Conservation (phyloP, 2,113 vertebrate genomes). For the Lanius collurio region DNA sequence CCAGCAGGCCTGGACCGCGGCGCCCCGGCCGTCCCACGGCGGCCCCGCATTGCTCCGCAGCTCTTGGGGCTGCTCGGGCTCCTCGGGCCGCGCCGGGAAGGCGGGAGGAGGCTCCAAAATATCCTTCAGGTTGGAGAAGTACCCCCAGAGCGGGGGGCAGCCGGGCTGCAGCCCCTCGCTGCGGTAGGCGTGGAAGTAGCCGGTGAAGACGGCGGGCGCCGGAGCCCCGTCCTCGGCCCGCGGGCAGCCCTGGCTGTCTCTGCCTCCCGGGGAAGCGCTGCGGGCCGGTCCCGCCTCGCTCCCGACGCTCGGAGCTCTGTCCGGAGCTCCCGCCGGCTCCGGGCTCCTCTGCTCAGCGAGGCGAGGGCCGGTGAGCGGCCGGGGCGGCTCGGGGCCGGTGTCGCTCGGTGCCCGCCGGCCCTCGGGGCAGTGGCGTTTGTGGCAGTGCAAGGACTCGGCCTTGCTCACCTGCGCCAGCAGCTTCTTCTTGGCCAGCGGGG, state of each 20-base stretch:
- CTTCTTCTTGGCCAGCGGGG: constrained; percentile 94
- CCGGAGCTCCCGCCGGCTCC: neutral
- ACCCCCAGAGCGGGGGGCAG: constrained; percentile 44
- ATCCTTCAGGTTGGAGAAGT: constrained; percentile 52
- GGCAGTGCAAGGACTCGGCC: constrained; percentile 58
- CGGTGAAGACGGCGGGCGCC: neutral
- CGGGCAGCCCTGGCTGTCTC: neutral
- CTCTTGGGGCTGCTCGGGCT: constrained; percentile 11
- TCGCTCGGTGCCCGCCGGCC: neutral
- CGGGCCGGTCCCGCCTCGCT: neutral
- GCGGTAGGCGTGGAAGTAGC: constrained; percentile 58
- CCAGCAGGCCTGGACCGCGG: constrained; percentile 59
- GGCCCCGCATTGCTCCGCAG: neutral
- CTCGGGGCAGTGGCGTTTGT: constrained; percentile 6
- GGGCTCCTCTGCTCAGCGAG: neutral
- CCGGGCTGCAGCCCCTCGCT: constrained; percentile 27
- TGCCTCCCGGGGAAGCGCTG: neutral
- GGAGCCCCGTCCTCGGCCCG: neutral
- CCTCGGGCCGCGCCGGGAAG: neutral
- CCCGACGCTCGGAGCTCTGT: neutral
- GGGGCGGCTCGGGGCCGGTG: neutral
- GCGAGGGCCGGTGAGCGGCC: neutral
- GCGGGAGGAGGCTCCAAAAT: neutral
- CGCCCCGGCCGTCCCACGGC: neutral
- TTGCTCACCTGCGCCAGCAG: constrained; percentile 88